Evolutionary conservation across 2,113 vertebrate genomes (phyloP), one percentile per base, ranked within the genome.

Genomic region (Xiphophorus maculatus): DNA sequence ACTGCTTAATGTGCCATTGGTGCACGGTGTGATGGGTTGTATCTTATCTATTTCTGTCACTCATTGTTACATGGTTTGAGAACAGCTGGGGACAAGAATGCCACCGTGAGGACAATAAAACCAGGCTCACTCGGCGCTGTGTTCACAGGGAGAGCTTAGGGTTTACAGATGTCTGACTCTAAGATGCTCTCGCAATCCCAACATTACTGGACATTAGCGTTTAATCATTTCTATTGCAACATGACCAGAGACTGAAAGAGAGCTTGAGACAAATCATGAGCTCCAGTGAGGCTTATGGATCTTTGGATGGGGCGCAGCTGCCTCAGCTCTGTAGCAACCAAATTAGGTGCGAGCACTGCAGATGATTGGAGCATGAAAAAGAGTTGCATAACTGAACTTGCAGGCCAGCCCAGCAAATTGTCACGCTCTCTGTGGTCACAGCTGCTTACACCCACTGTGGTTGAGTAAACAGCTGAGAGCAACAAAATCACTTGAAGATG

Each of bases 391-490:
- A 33, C 30, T 10, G 40, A 37, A 33, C 48, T 58, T 27, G 32
- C 30, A 17, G 51, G 51, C 51, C 51, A 37, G 22, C 32, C 54
- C 28, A 61, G 27, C 13, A 7, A 32, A 63, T 76, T 67, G 27
- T 68, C 73, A 66, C 5, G 7, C 27, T 61, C 6, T 13, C 37
- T 28, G 29, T 0, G 17, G 51, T n/a, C 33, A 3, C 51, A 66
- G 63, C 72, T 66, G 44, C 44, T 74, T 51, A 60, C 65, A 29
- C 44, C 32, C 66, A 33, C 30, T 54, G 17, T 25, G 11, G n/a
- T 27, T 27, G 14, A 67, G n/a, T 67, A 19, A 67, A 67, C 13
- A 66, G 64, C 25, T 37, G n/a, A 66, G 44, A 54, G 30, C 30
- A 8, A 19, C 19, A 17, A 32, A 42, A 32, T 70, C 30, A 58